Conservation (phyloP, 2,113 vertebrate genomes). For the Mionectes macconnelli region DNA sequence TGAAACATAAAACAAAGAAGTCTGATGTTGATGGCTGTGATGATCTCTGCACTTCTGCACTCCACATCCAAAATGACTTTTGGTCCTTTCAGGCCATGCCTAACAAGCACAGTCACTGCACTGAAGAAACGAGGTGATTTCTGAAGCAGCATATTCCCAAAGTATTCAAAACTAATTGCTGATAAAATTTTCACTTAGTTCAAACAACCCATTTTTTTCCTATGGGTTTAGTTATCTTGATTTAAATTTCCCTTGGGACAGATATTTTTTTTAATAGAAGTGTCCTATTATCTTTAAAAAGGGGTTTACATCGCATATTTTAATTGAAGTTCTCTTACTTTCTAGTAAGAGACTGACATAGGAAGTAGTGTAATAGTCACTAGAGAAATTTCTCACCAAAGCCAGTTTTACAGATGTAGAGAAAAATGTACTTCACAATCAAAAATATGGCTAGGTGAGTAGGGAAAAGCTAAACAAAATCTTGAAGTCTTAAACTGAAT, state of each 20-base stretch:
- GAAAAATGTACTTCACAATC: background rate
- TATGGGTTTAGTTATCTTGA: background rate
- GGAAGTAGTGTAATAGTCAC: background rate
- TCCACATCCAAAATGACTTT: background rate
- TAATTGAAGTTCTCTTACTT: background rate
- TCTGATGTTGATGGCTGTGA: background rate
- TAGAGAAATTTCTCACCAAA: background rate
- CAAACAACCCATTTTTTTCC: background rate
- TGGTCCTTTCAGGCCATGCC: background rate
- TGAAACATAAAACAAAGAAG: slow-evolving; percentile 23
- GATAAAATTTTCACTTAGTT: background rate
- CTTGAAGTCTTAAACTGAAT: background rate
- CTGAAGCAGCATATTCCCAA: background rate
- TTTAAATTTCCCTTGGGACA: background rate
- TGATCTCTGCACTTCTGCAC: background rate
- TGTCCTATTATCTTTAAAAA: background rate
- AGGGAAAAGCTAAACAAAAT: background rate
- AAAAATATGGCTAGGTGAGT: background rate
- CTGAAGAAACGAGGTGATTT: background rate
- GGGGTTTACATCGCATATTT: background rate
- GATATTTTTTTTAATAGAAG: background rate
- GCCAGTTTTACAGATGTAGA: background rate
- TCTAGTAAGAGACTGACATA: background rate
- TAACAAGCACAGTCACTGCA: background rate
- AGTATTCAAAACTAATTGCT: background rate